Conservation (phyloP, 2,888 invertebrate genomes). For the Ametastegia equiseti region DNA sequence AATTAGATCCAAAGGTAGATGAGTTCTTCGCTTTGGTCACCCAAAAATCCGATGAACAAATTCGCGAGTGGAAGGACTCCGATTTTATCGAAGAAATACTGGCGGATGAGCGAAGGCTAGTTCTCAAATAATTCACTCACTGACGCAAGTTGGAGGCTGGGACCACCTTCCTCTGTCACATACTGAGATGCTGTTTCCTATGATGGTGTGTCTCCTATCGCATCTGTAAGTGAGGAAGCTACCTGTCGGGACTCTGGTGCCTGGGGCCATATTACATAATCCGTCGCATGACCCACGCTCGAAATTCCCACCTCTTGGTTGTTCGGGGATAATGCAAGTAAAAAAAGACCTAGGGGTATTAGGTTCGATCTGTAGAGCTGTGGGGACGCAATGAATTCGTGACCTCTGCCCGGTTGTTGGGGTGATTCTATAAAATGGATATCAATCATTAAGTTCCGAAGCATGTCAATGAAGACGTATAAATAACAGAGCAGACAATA, state of each 20-base stretch:
- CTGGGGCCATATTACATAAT: constrained; percentile 59
- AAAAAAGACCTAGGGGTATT: background rate
- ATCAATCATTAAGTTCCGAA: background rate
- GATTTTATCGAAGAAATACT: no score
- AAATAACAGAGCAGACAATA: no score
- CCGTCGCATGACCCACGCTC: constrained; percentile 57
- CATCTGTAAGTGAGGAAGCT: constrained; percentile 64
- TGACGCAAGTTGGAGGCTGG: constrained; percentile 57
- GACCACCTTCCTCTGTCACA: constrained; percentile 60
- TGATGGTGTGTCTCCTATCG: constrained; percentile 60
- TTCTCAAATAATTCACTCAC: constrained; percentile 54
- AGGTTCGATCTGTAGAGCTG: background rate
- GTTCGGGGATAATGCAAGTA: constrained; percentile 59
- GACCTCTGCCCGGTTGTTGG: background rate
- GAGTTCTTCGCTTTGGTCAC: no score
- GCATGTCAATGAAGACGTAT: no score
- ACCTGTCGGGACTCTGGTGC: constrained; percentile 59
- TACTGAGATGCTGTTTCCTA: constrained; percentile 58
- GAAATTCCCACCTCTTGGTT: constrained; percentile 59
- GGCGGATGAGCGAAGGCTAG: no score
- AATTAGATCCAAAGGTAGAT: no score
- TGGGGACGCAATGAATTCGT: background rate
- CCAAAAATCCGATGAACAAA: no score
- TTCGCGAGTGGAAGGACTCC: no score
- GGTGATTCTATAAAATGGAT: background rate